phyloP scores from a whole-genome alignment of 2,797 vertebrate species.

The Chiroxiphia lanceolata region DNA sequence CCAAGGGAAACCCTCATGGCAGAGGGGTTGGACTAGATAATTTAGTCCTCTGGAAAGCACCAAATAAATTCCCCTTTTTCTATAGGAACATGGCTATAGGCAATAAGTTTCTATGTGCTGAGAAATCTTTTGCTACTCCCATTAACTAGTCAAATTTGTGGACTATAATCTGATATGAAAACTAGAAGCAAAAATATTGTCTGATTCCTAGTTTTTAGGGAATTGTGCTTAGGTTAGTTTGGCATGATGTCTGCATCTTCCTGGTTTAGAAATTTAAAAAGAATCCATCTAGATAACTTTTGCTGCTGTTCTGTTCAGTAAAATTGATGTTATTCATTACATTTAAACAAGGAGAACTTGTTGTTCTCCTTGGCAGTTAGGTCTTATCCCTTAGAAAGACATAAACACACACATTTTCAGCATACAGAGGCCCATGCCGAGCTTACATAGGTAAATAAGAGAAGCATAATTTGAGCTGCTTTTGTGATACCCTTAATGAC shows the following conservation, averaged over 20 bases:
- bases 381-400: neutral
- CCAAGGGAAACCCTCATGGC: neutral
- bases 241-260: neutral
- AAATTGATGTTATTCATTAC: neutral
- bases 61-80: neutral
- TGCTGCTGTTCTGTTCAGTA: neutral
- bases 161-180: neutral
- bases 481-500: neutral
- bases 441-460: neutral
- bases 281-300: fast-evolving
- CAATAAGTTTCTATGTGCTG: neutral
- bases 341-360: neutral
- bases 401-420: neutral
- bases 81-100: neutral
- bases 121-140: neutral
- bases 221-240: neutral
- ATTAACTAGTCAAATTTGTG: neutral
- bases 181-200: neutral
- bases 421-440: neutral
- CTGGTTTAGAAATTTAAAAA: neutral
- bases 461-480: neutral
- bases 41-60: neutral
- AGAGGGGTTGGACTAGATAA: neutral
- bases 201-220: neutral
- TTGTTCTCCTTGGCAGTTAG: neutral